Percentiles rank a stretch among this genome's conserved stretches.
phyloP scores from a whole-genome alignment of 2,888 invertebrate genomes.

The Lordiphosa andalusiaca region DNA sequence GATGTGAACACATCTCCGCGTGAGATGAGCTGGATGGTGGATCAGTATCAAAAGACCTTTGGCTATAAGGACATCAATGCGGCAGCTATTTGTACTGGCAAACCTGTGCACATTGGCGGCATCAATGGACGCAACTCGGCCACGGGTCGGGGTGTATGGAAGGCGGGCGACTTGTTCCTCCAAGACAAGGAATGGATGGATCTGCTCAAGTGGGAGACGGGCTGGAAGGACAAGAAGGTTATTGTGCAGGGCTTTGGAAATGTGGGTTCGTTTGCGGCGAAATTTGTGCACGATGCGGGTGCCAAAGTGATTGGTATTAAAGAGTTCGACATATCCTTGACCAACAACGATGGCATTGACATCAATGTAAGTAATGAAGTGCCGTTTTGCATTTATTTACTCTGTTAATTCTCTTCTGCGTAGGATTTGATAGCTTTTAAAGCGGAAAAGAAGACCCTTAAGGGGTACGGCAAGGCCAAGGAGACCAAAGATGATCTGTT shows the following conservation, averaged over 20 bases:
- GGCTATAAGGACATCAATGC: constrained; percentile 96
- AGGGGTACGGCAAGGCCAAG: constrained; percentile 94
- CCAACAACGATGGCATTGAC: constrained; percentile 94
- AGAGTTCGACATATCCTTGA: constrained; percentile 93
- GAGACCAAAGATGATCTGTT: constrained; percentile 91
- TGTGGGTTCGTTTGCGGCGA: constrained; percentile 97
- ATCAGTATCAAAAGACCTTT: constrained; percentile 97
- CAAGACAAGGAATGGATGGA: constrained; percentile 97
- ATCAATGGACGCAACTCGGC: constrained; percentile 98
- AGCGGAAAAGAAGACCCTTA: constrained; percentile 89
- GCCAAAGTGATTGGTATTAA: constrained; percentile 95
- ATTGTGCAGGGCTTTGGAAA: constrained; percentile 98
- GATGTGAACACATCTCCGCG: constrained; percentile 99
- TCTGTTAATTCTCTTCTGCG: neutral
- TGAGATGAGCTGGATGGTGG: constrained; percentile 99
- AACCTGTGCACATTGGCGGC: constrained; percentile 97
- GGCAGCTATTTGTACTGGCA: constrained; percentile 97
- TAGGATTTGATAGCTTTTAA: constrained; percentile 90
- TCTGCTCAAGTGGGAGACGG: constrained; percentile 92
- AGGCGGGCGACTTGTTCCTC: constrained; percentile 95
- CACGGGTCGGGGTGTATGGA: constrained; percentile 97
- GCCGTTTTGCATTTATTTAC: too few relatives aligned
- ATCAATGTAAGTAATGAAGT: constrained; percentile 51
- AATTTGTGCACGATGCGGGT: constrained; percentile 95
- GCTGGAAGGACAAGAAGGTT: constrained; percentile 97